These are phyloP conservation scores for Chrysemys picta DNA, from an alignment of 2,113 vertebrate species.

Conservation along the genomic window DNA sequence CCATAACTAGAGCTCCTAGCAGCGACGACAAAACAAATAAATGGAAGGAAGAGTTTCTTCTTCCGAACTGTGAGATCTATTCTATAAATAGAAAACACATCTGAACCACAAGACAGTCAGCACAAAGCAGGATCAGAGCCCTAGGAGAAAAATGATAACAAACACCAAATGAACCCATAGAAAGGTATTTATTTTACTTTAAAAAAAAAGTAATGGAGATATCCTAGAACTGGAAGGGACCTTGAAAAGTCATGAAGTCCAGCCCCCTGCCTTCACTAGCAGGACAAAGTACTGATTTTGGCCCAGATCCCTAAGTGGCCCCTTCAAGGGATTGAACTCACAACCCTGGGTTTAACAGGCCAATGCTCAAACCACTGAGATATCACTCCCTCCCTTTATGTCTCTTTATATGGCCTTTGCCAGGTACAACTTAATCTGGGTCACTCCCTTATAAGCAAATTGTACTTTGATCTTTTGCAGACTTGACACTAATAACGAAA, in stretches of 20 bases:
- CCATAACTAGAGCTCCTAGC: background rate
- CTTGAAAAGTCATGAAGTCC: no score
- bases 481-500: background rate
- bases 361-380: no score
- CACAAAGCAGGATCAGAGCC: background rate
- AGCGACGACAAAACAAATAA: background rate
- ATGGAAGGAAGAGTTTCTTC: background rate
- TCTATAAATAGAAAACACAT: accelerated
- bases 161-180: background rate
- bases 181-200: accelerated
- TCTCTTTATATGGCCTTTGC: background rate
- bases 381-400: background rate
- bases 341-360: no score
- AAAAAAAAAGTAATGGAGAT: no score
- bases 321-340: no score
- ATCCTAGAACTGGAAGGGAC: no score
- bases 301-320: no score
- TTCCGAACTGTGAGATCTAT: accelerated
- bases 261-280: no score
- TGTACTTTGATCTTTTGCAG: background rate
- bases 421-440: background rate
- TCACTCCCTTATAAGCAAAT: background rate
- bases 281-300: no score
- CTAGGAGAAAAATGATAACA: background rate
- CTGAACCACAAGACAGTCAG: accelerated